Evolutionary conservation across 1,140 invertebrate species (phyloP).

Genomic region (Pollicipes pollicipes): DNA sequence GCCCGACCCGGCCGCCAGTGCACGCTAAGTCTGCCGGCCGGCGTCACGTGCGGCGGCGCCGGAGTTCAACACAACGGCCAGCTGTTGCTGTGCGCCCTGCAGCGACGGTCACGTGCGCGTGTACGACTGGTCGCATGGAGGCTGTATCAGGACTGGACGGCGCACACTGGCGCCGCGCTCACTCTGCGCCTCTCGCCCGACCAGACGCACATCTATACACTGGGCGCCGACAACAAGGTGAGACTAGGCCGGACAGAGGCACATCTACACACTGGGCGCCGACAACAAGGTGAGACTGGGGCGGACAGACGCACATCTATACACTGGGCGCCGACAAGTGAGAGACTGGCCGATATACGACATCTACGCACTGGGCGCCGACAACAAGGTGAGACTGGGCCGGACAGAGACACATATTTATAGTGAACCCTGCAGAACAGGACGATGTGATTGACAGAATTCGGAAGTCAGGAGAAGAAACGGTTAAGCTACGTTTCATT

Average conservation of each 20-base stretch:
- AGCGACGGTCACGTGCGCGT: conserved; percentile 41
- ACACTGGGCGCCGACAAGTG: no score
- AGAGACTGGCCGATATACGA: no score
- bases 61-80: conserved; percentile 44
- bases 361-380: no score
- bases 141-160: conserved; percentile 37
- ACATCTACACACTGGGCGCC: conserved; percentile 37
- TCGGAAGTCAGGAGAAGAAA: no score
- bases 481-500: no score
- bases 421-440: no score
- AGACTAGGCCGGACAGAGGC: no score
- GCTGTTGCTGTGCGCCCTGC: conserved; percentile 38
- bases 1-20: no score
- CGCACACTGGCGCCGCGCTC: conserved; percentile 35
- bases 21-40: background rate
- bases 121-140: conserved; percentile 36
- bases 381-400: no score
- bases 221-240: conserved; percentile 37
- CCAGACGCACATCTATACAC: conserved; percentile 37
- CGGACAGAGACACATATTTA: no score
- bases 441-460: no score
- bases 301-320: no score
- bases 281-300: conserved; percentile 31
- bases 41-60: background rate
- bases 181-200: conserved; percentile 37